Percentiles rank a stretch among this genome's conserved stretches.
These are phyloP conservation scores for Mesochorus sp. DNA, from an alignment of 2,888 invertebrate genomes.

Conservation along the genomic window DNA sequence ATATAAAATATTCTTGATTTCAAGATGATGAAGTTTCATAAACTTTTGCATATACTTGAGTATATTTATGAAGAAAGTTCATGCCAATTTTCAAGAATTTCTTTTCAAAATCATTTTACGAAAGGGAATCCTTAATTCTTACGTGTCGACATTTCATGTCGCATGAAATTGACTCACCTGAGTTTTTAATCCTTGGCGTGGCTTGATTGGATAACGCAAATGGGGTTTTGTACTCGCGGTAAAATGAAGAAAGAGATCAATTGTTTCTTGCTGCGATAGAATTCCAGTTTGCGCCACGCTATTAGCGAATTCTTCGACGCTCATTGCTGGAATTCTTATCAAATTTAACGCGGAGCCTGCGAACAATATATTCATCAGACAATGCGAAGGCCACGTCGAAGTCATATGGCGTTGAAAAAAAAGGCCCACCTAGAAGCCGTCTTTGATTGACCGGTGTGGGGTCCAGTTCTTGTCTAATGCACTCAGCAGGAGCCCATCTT, in stretches of 20 bases:
- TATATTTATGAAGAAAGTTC: no score
- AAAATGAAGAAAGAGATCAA: constrained; percentile 97
- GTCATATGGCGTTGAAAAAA: not conserved
- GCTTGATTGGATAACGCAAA: constrained; percentile 91
- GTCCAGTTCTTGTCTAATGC: constrained; percentile 91
- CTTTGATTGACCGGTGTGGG: constrained; percentile 88
- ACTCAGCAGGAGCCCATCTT: constrained; percentile 97
- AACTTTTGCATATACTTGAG: no score
- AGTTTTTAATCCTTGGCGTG: constrained; percentile 93
- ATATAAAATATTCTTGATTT: no score
- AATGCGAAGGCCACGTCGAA: not conserved
- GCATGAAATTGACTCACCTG: constrained; percentile 89
- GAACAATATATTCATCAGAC: constrained; percentile 60
- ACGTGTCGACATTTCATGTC: not conserved
- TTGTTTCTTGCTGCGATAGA: constrained; percentile 95
- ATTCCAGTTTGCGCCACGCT: constrained; percentile 97
- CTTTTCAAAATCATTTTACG: no score
- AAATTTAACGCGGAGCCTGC: constrained; percentile 87
- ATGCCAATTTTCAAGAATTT: no score
- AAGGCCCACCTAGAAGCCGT: constrained; percentile 74
- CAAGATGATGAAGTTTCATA: no score
- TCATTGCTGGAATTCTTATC: constrained; percentile 97
- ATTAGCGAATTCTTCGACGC: constrained; percentile 96
- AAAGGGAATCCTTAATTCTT: no score
- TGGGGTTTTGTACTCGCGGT: constrained; percentile 94